Evolutionary conservation across 2,113 vertebrate species (phyloP), one percentile per base, ranked within the genome.

Genomic region (Rhea pennata): DNA sequence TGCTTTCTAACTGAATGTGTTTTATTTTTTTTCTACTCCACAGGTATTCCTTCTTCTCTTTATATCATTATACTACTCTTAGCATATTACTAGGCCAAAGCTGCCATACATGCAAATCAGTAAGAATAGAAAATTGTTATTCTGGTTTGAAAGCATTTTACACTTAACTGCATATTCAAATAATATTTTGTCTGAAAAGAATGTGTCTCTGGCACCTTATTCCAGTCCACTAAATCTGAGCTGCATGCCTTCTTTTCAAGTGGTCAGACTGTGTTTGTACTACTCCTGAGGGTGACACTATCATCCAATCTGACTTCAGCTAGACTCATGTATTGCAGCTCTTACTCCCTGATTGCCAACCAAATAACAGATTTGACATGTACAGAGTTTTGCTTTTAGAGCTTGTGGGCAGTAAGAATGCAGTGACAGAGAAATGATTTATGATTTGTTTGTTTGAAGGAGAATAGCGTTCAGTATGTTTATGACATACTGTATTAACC

Each of bases 391-490:
- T 92, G 62, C 78, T 95, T 95, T 91, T 93, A 87, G 53, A 91
- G 33, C 53, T 92, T 91, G 84, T 76, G 74, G 89, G 87, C 84
- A 91, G 53, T 69, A 85, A 76, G 74, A 94, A 91, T 76, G 44
- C 53, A 90, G 16, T 85, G 93, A 90, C 90, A 92, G 77, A 83
- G 12, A 46, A 95, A 83, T 89, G 82, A 95, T 95, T 96, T 95
- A 94, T 94, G 84, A 89, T 84, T 84, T 97, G 78, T 95, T 93
- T 95, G 87, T 95, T 65, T 95, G 78, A 95, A 91, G 29, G 48
- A 95, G 77, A 94, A 79, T 61, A 92, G 12, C 36, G 69, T 91
- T 85, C 74, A 76, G 58, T 53, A 66, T 92, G 89, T 92, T 94
- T 92, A 85, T 89, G 84, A 82, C 87, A 83, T 23, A 85, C 40